These are phyloP conservation scores for Fregetta grallaria DNA, from an alignment of 2,113 vertebrate genomes.

Conservation along the genomic window DNA sequence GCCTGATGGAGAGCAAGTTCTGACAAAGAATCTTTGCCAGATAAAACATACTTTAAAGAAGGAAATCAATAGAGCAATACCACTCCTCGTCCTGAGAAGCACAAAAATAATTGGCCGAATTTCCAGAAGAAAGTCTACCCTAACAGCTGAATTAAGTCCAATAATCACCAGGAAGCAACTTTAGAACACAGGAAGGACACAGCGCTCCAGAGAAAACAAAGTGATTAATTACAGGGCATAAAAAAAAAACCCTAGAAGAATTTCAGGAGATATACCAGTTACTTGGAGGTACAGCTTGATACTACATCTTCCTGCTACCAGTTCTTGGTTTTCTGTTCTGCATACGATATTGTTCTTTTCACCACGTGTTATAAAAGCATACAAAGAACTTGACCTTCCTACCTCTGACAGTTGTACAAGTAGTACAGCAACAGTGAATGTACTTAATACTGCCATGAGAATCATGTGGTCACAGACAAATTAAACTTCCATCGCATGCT, in stretches of 20 bases:
- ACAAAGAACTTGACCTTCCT: not conserved
- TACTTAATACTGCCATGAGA: not conserved
- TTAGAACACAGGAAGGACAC: not conserved
- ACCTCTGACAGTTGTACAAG: not conserved
- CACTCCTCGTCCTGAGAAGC: not conserved
- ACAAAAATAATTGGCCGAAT: not conserved
- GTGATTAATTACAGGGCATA: not conserved
- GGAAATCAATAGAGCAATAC: conserved; percentile 7
- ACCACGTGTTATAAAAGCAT: not conserved
- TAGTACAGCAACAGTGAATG: not conserved
- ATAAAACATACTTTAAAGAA: conserved; percentile 10
- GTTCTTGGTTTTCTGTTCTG: not conserved
- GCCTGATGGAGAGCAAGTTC: not conserved
- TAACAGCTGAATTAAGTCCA: not conserved
- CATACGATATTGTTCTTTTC: not conserved
- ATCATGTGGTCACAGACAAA: not conserved
- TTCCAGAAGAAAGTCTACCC: not conserved
- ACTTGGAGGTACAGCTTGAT: not conserved
- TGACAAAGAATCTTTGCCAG: conserved; percentile 16
- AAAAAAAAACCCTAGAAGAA: not conserved
- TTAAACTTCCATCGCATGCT: not conserved
- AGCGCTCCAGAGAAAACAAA: not conserved
- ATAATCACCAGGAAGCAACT: not conserved
- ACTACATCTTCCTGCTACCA: not conserved
- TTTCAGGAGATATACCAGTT: not conserved